Base-by-base conservation (phyloP, 1,140 invertebrate genomes). In the Alviniconcha marisindica region DNA sequence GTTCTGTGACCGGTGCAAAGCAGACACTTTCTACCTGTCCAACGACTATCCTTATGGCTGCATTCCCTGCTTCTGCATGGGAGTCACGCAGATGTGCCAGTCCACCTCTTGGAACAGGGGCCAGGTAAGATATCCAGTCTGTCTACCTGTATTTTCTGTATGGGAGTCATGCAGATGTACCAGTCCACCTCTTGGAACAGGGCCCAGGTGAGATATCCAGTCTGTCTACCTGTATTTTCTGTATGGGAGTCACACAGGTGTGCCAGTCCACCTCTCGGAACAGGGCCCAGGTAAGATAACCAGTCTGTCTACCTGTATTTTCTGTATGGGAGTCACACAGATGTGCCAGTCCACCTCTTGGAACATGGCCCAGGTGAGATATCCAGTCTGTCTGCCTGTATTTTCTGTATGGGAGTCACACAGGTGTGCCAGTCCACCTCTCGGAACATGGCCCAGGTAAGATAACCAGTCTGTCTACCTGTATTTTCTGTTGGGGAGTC, bases 401-500 rank as follows among this genome's bases (percentile, higher is more conserved):
- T n/a, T n/a, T 93, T 92, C 90, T 93, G 92, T 89, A 91, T 90
- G 89, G 91, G 91, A 18, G 89, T 92, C 38, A 90, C 91, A 0
- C 83, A 84, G 42, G 83, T 77, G 24, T 93, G 92, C 84, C 87
- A 87, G 81, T 91, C 90, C 74, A 89, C 92, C 1, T 87, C 88
- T 33, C 89, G 88, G 88, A 90, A 91, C 77, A 88, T 91, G 76
- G 89, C 88, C 31, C 87, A 89, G 88, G 91, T 93, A 79, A 82
- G 54, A 54, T 54, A n/a, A n/a, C n/a, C n/a, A n/a, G n/a, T n/a
- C n/a, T n/a, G n/a, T n/a, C n/a, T n/a, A n/a, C n/a, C n/a, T n/a
- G n/a, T n/a, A n/a, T n/a, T n/a, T 93, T 92, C 90, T 93, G 92
- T 89, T 91, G 90, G 89, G 91, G 91, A 18, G 89, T 92, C 38